A percentile compares a stretch with the other conserved stretches of the same genome.
Conservation (phyloP, 2,797 vertebrate genomes). For the Sebastes paucispinis region DNA sequence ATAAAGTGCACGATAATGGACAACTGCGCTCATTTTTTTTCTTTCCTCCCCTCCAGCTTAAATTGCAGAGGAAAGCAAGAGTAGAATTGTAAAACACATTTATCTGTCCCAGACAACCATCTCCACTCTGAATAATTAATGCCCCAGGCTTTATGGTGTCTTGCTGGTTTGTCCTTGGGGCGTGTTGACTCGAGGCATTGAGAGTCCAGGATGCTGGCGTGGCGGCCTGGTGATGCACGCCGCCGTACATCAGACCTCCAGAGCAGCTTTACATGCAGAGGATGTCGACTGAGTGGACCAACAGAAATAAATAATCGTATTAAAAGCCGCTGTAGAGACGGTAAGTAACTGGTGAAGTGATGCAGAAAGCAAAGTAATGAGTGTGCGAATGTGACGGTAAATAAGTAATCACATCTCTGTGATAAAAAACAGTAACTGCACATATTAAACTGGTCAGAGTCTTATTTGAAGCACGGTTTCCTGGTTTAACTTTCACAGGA, state of each 20-base stretch:
- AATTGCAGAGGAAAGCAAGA: slow-evolving; percentile 53
- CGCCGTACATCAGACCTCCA: slow-evolving; percentile 3
- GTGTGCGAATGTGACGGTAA: slow-evolving; percentile 25
- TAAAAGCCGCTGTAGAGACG: slow-evolving; percentile 12
- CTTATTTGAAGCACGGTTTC: background rate
- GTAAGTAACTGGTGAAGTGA: slow-evolving; percentile 37
- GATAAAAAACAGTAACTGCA: background rate
- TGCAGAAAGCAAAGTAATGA: slow-evolving; percentile 41
- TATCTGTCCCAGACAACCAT: slow-evolving; percentile 64
- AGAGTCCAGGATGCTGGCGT: slow-evolving; percentile 1
- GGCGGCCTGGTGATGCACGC: background rate
- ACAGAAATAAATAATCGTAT: slow-evolving; percentile 34
- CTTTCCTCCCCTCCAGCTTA: slow-evolving; percentile 34
- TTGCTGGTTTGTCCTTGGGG: slow-evolving; percentile 62
- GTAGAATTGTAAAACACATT: slow-evolving; percentile 69
- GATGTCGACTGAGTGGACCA: background rate
- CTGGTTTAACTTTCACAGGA: background rate
- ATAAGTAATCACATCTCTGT: slow-evolving; percentile 26
- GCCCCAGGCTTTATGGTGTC: slow-evolving; percentile 51
- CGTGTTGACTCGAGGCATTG: slow-evolving; percentile 35
- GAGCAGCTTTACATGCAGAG: slow-evolving; percentile 37
- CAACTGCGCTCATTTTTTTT: slow-evolving; percentile 11
- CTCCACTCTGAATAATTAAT: slow-evolving; percentile 75
- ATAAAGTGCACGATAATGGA: slow-evolving; percentile 69
- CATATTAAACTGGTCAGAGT: background rate